Evolutionary conservation across 1,140 invertebrate species (phyloP).

Genomic region (Aphelenchoides avenae): DNA sequence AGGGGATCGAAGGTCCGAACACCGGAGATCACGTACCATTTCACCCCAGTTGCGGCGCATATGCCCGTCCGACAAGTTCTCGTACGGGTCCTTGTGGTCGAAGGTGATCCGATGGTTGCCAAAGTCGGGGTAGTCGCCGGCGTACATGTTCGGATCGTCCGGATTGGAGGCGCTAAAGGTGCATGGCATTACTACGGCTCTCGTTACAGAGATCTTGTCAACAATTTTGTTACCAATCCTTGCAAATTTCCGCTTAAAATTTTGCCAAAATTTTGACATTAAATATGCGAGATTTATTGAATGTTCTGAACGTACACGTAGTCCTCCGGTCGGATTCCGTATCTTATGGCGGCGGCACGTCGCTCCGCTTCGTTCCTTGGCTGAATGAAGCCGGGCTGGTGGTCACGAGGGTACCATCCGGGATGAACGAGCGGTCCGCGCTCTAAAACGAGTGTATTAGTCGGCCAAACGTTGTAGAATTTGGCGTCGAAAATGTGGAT

Average conservation of each 20-base stretch:
- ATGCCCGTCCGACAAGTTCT: slow-evolving; percentile 39
- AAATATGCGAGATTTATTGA: slow-evolving; percentile 6
- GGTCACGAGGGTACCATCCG: slow-evolving; percentile 55
- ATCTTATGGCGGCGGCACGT: slow-evolving; percentile 50
- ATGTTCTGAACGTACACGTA: not conserved
- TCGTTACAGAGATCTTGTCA: slow-evolving; percentile 17
- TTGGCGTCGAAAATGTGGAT: no score
- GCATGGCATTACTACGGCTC: no score
- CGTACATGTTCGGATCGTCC: slow-evolving; percentile 29
- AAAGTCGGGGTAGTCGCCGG: slow-evolving; percentile 57
- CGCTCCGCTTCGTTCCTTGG: slow-evolving; percentile 56
- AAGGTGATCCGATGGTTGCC: slow-evolving; percentile 51
- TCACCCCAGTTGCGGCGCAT: slow-evolving; percentile 56
- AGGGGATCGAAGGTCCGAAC: no score
- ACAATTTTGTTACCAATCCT: slow-evolving; percentile 36
- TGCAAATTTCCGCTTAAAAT: slow-evolving; percentile 30
- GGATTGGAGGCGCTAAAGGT: slow-evolving; percentile 27
- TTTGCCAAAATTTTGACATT: not conserved
- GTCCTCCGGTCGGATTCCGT: slow-evolving; percentile 20
- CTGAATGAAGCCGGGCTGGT: slow-evolving; percentile 47
- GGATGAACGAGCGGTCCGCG: slow-evolving; percentile 45
- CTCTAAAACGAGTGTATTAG: no score
- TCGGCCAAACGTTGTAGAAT: no score
- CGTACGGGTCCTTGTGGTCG: slow-evolving; percentile 57
- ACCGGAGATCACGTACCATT: slow-evolving; percentile 29